Percentiles rank a stretch among this genome's conserved stretches.
These are phyloP conservation scores for Protobothrops flavoviridis DNA, from an alignment of 2,113 vertebrate species.

Conservation along the genomic window DNA sequence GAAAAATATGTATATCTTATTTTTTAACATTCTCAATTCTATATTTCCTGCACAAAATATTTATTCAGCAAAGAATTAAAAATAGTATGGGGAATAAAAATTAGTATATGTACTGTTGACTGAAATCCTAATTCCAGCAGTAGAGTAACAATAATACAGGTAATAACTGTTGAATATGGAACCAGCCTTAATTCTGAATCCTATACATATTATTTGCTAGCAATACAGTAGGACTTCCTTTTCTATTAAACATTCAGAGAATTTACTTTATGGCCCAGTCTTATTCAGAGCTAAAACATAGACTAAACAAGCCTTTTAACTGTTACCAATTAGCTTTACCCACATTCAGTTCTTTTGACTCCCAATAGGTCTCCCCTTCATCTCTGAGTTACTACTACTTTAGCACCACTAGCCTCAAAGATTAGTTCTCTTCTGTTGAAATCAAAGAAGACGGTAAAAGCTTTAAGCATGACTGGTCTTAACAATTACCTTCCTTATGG, in stretches of 20 bases:
- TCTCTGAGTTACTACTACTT: not conserved
- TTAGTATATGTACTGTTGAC: constrained; percentile 17
- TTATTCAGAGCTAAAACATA: not conserved
- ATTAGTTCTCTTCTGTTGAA: constrained; percentile 3
- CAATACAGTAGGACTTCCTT: not conserved
- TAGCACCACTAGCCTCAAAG: not conserved
- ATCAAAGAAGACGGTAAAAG: not conserved
- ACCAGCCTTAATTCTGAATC: not conserved
- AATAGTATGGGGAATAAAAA: not conserved
- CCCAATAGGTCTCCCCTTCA: not conserved
- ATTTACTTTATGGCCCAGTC: not conserved
- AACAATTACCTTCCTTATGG: not conserved
- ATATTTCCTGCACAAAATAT: not conserved
- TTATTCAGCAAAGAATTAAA: not conserved
- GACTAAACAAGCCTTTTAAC: not conserved
- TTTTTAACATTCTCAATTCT: not conserved
- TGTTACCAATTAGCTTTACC: not conserved
- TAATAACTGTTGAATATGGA: not conserved
- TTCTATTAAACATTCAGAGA: not conserved
- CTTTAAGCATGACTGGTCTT: not conserved
- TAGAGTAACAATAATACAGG: not conserved
- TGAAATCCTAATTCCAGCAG: not conserved
- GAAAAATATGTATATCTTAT: not conserved
- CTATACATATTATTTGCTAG: not conserved
- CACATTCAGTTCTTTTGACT: not conserved